Evolutionary conservation across 2,797 vertebrate species (phyloP).

Genomic region (Apogon talboti): DNA sequence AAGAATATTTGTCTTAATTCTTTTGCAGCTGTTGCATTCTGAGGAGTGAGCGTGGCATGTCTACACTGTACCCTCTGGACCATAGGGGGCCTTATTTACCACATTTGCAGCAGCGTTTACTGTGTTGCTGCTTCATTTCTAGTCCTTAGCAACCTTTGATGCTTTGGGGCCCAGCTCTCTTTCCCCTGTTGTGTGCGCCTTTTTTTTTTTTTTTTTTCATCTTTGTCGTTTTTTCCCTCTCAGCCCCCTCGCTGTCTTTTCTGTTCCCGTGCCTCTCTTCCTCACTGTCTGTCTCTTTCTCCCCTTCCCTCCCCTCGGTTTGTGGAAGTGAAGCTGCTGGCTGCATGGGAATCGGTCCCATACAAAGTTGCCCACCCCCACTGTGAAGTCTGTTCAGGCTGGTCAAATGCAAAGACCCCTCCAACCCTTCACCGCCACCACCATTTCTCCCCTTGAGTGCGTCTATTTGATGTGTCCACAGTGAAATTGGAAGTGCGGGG

Average conservation of each 20-base stretch:
- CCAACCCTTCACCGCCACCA: conserved; percentile 27
- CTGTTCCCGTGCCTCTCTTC: conserved; percentile 69
- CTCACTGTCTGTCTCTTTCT: conserved; percentile 60
- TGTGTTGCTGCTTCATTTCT: conserved; percentile 79
- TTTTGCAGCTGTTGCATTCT: conserved; percentile 50
- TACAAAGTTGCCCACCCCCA: conserved; percentile 78
- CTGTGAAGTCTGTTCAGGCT: conserved; percentile 79
- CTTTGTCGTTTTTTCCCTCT: conserved; percentile 60
- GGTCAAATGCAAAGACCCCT: conserved; percentile 54
- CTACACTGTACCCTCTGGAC: conserved; percentile 68
- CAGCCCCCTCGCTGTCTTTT: conserved; percentile 68
- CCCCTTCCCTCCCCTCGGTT: conserved; percentile 64
- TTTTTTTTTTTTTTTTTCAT: conserved; percentile 49
- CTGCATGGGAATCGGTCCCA: conserved; percentile 80
- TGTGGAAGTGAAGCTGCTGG: conserved; percentile 76
- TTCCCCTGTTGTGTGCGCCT: conserved; percentile 69
- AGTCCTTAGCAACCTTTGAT: conserved; percentile 86
- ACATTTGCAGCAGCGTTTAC: conserved; percentile 73
- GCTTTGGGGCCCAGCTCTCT: conserved; percentile 79
- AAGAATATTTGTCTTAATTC: conserved; percentile 68
- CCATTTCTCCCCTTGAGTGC: conserved; percentile 76
- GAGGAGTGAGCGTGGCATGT: conserved; percentile 41
- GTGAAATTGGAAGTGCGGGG: conserved; percentile 69
- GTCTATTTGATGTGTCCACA: conserved; percentile 83
- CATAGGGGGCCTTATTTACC: conserved; percentile 72